Conservation (phyloP, 2,888 invertebrate species). For the Trichopria drosophilae region DNA sequence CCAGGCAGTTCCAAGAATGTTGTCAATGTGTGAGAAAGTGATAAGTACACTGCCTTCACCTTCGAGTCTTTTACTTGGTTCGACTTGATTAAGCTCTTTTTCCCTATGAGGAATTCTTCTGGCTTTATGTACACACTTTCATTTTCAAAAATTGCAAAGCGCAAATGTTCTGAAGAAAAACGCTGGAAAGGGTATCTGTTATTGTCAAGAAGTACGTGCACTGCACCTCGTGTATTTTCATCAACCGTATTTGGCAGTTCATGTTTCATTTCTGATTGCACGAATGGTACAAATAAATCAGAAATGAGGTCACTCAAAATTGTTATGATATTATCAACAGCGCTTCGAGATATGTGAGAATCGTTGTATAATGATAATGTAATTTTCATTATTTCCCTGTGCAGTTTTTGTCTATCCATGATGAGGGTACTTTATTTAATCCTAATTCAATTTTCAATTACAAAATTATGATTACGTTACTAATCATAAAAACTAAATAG, state of each 20-base stretch:
- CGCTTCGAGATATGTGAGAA: slow-evolving; percentile 8
- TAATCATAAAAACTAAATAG: too few relatives aligned
- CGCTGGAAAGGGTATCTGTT: slow-evolving; percentile 14
- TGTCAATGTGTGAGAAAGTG: slow-evolving; percentile 17
- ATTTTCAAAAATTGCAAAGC: slow-evolving; percentile 13
- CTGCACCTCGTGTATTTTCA: background rate
- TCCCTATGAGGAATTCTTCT: too few relatives aligned
- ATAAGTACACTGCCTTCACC: slow-evolving; percentile 11
- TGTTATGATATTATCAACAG: slow-evolving; percentile 10
- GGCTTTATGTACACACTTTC: slow-evolving; percentile 11
- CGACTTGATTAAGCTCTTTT: too few relatives aligned
- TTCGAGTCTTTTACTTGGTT: too few relatives aligned
- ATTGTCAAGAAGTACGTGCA: slow-evolving; percentile 12
- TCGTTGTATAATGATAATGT: slow-evolving; percentile 12
- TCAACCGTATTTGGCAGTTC: background rate
- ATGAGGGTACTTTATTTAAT: too few relatives aligned
- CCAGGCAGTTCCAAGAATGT: slow-evolving; percentile 20
- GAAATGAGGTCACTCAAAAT: slow-evolving; percentile 13
- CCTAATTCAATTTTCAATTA: too few relatives aligned
- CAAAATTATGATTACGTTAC: too few relatives aligned
- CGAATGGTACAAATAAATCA: slow-evolving; percentile 11
- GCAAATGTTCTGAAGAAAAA: slow-evolving; percentile 11
- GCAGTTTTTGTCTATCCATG: too few relatives aligned
- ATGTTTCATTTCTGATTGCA: slow-evolving; percentile 13
- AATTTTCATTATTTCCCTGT: slow-evolving; percentile 5